Evolutionary conservation across 2,888 invertebrate species (phyloP), one percentile per base, ranked within the genome.

Genomic region (Tenthredo notha): DNA sequence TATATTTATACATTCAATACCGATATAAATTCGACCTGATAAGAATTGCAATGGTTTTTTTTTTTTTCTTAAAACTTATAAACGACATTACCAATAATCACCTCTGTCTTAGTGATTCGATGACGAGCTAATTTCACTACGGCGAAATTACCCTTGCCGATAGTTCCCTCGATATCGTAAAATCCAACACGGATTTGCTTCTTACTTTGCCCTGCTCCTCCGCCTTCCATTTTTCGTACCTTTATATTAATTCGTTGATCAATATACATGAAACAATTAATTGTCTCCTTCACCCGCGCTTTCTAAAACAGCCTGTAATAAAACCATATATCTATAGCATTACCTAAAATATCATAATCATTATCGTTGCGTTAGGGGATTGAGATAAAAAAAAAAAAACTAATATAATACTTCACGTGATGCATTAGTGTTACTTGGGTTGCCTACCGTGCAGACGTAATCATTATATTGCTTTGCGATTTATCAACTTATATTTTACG

Each of bases 101-200:
- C 99, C 98, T 99, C 99, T 93, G 98, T 98, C 95, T 99, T 99
- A 90, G 99, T 99, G 93, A 99, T 98, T 94, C 98, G 97, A 95
- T 99, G 99, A 93, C 98, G 96, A 90, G 99, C 99, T 93, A 99
- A 95, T 94, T 99, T 99, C 91, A 99, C 99, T 90, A 99, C 98
- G 89, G 99, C 99, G 95, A 99, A 99, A 95, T 99, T 99, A 84
- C 99, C 99, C 94, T 99, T 99, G 91, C 99, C 99, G 92, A 99
- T 99, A 91, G 99, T 99, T 92, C 97, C 96, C 94, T 98, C 98
- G 94, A 99, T 98, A 94, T 99, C 98, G 94, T 99, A 99, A 95
- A 98, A 98, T 90, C 99, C 99, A 92, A 99, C 98, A 91, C 98
- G 96, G 92, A 98, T 97, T 90, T 97, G 96, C 84, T 92, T 92